Conservation (phyloP, 2,797 vertebrate genomes). For the Takifugu rubripes region DNA sequence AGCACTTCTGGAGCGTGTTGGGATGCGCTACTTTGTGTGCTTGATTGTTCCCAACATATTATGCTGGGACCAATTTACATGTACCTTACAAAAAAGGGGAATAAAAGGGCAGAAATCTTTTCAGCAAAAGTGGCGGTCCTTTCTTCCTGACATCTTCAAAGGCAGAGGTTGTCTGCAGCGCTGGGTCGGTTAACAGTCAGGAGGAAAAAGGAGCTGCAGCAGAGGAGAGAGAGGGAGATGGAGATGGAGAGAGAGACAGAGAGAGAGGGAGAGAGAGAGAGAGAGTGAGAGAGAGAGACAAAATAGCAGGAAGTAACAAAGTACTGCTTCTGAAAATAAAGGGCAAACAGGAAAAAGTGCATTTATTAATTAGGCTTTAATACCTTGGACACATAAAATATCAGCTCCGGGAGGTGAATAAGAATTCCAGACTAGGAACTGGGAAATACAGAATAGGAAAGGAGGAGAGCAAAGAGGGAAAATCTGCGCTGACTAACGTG, state of each 20-base stretch:
- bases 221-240: conserved; percentile 16
- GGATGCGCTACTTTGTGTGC: conserved; percentile 33
- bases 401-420: no score
- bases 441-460: conserved; percentile 36
- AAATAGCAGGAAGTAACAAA: conserved; percentile 8
- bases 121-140: conserved; percentile 40
- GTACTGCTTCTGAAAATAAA: no score
- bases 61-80: conserved; percentile 61
- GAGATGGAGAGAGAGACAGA: conserved; percentile 20
- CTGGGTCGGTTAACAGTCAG: conserved; percentile 25
- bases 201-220: not conserved
- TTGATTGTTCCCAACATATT: conserved; percentile 17
- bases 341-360: no score
- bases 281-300: conserved; percentile 21
- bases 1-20: conserved; percentile 20
- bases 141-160: conserved; percentile 52
- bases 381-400: no score
- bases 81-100: conserved; percentile 11
- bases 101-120: conserved; percentile 57
- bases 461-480: conserved; percentile 51
- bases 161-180: conserved; percentile 29
- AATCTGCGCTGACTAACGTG: conserved; percentile 42
- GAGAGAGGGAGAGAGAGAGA: conserved; percentile 23
- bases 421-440: no score
- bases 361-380: no score